phyloP scores from a whole-genome alignment of 2,888 invertebrate species.

The Steromphala cineraria region DNA sequence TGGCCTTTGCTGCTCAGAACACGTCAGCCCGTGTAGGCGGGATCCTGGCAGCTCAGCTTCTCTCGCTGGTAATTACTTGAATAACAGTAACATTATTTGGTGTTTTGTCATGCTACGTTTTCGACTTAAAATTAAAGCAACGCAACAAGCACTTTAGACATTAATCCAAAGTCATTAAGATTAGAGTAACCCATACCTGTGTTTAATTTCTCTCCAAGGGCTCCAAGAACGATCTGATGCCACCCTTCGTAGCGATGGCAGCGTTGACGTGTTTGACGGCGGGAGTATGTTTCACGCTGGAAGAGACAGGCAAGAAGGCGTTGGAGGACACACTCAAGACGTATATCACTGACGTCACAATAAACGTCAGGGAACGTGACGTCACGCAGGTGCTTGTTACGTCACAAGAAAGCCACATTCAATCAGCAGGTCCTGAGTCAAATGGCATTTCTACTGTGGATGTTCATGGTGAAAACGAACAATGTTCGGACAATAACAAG shows the following conservation, averaged over 20 bases:
- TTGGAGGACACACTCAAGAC: background rate
- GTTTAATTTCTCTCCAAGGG: background rate
- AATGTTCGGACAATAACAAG: no score
- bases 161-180: no score
- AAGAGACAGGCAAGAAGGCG: background rate
- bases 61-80: background rate
- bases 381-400: background rate
- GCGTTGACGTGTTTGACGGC: background rate
- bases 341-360: background rate
- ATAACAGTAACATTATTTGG: no score
- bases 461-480: no score
- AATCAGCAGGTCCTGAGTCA: no score
- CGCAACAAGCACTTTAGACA: no score
- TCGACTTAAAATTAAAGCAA: no score
- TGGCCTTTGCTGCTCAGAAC: background rate
- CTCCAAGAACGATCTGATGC: constrained; percentile 3
- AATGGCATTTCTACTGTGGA: no score
- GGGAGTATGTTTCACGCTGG: background rate
- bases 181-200: no score
- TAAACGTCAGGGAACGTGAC: background rate
- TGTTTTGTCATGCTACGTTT: no score
- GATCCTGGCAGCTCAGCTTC: background rate
- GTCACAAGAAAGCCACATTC: no score
- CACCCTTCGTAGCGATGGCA: background rate
- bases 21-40: background rate